Evolutionary conservation across 2,888 invertebrate species (phyloP).

Genomic region (Hydriomena furcata): DNA sequence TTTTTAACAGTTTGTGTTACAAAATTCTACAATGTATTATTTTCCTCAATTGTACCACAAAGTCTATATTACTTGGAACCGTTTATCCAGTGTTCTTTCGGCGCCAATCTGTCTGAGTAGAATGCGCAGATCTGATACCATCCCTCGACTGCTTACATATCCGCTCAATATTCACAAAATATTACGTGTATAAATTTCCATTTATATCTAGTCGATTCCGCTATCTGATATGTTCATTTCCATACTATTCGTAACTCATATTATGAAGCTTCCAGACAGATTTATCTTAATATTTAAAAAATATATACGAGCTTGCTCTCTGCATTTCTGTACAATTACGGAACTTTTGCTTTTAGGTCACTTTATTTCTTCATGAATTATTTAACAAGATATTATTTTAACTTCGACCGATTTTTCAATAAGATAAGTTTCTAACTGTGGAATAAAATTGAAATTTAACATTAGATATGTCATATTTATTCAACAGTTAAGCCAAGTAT

Average conservation of each 20-base stretch:
- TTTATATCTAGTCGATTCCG: constrained; percentile 16
- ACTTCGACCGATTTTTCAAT: no score
- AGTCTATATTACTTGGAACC: constrained; percentile 16
- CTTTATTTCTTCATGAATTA: no score
- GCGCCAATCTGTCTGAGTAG: constrained; percentile 32
- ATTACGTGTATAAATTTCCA: constrained; percentile 23
- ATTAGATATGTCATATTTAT: no score
- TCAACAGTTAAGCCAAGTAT: no score
- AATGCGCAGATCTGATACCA: constrained; percentile 24
- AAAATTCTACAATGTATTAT: not conserved
- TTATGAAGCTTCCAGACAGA: constrained; percentile 2
- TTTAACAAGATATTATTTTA: no score
- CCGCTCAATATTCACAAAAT: constrained; percentile 23
- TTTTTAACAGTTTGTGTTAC: no score
- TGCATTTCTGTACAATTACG: not conserved
- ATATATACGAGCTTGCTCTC: not conserved
- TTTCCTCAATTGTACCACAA: not conserved
- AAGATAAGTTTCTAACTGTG: no score
- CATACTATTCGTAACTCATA: constrained; percentile 8
- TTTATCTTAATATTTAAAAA: constrained; percentile 7
- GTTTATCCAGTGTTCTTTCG: constrained; percentile 16
- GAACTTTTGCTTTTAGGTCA: no score
- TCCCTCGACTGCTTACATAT: constrained; percentile 22
- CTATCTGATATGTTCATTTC: constrained; percentile 9
- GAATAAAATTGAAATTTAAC: no score